Evolutionary conservation across 2,888 invertebrate species (phyloP), one percentile per base, ranked within the genome.

Genomic region (Phymatocera aterrima): DNA sequence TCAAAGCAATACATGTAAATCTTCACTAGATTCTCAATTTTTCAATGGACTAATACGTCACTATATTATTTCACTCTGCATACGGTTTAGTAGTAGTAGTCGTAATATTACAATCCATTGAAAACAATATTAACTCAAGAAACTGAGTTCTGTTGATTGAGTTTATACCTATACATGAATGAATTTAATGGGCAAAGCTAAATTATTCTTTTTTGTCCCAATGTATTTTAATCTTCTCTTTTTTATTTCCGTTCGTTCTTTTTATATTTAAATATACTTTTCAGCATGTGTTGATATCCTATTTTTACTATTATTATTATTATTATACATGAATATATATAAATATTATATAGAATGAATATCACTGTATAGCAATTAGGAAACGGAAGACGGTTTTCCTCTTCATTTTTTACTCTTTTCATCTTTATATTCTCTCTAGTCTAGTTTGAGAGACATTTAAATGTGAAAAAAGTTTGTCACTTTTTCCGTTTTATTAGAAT

Each of bases 121-220:
- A 64, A 64, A n/a, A n/a, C n/a, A n/a, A n/a, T n/a, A n/a, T n/a
- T 72, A 70, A 46, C 46, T 68, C 31, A 78, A 72, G 24, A 60
- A 75, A 75, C 65, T 57, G 64, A 78, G 60, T 57, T 57, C 46
- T 74, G 54, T 75, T 75, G 46, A 54, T 72, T 70, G 51, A 65
- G 43, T 40, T n/a, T n/a, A n/a, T 37, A 81, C 78, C 43, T 48
- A 78, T 68, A 28, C 75, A 78, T 68, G 40, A 68, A 68, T 75
- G 75, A 78, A 77, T 77, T 37, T 48, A n/a, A n/a, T n/a, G n/a
- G n/a, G 60, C 82, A 79, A 81, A 79, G 81, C 78, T 80, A 79
- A 80, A 83, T 79, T 68, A 82, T 48, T 31, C 51, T 78, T n/a
- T n/a, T n/a, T n/a, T n/a, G n/a, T 70, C 37, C n/a, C 8, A 54